Percentiles rank a stretch among this genome's conserved stretches.
Evolutionary conservation across 1,140 invertebrate species (phyloP).

Genomic region (Drosophila triauraria): DNA sequence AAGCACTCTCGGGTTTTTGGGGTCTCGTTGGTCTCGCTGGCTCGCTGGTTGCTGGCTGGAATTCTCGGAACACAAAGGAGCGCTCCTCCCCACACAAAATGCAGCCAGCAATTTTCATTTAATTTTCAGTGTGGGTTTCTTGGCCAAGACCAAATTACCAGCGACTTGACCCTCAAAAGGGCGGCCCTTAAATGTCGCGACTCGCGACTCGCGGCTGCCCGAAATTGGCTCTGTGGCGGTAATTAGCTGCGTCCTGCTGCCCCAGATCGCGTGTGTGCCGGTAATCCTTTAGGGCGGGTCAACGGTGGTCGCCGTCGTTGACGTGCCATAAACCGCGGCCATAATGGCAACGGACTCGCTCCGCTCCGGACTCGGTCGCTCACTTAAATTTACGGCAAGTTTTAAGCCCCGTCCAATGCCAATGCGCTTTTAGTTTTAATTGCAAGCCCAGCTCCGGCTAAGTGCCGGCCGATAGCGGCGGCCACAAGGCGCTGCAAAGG

Average conservation of each 20-base stretch:
- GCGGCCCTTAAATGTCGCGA: constrained; percentile 78
- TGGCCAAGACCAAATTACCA: constrained; percentile 54
- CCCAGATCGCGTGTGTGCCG: constrained; percentile 70
- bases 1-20: constrained; percentile 32
- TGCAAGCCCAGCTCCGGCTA: constrained; percentile 32
- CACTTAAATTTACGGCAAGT: constrained; percentile 49
- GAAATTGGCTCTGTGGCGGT: constrained; percentile 60
- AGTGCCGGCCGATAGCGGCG: constrained; percentile 54
- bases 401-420: constrained; percentile 49
- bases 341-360: constrained; percentile 35
- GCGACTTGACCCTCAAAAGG: constrained; percentile 75
- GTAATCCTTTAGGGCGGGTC: constrained; percentile 71
- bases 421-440: constrained; percentile 79
- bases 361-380: not conserved
- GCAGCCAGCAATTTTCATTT: constrained; percentile 76
- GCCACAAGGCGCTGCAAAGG: constrained; percentile 52
- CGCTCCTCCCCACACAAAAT: constrained; percentile 53
- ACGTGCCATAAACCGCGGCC: constrained; percentile 65
- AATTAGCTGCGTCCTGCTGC: constrained; percentile 60
- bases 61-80: constrained; percentile 36
- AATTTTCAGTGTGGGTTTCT: constrained; percentile 71
- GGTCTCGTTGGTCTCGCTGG: constrained; percentile 2
- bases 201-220: constrained; percentile 48
- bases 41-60: constrained; percentile 3
- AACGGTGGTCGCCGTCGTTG: constrained; percentile 44